Base-by-base conservation (phyloP, 23 tunicate genomes). In the Diplosoma virens region DNA sequence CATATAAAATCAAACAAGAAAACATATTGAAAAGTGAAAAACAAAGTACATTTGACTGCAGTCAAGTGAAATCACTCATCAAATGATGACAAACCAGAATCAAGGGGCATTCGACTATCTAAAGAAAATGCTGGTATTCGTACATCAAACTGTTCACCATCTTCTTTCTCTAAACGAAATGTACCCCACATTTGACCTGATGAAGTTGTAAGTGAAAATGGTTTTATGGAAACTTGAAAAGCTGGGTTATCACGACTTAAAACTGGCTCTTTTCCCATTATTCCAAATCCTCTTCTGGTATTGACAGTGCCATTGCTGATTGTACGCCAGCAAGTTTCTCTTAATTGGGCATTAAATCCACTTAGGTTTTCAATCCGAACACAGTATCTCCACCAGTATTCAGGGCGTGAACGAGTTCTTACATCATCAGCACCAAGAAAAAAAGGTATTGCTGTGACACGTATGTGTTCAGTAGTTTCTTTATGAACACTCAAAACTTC, bases 381-480 rank as follows among this genome's bases (percentile, higher is more conserved):
- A 76, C 85, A 85, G 55, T 85, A 90, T 41, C 97, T 61, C 97
- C 97, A 90, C 97, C 86, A 81, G 36, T 71, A 81, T 71, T 81
- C 86, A 3, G 77, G 84, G 26, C 69, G 79, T 1, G 36, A 23
- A 34, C 52, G 23, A 5, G 25, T 17, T 2, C 7, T 50, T 6
- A 52, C 28, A 6, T 67, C 9, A 36, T 85, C 88, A 18, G 69
- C 80, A 28, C 97, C 97, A 22, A 92, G 80, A 36, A 75, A 92
- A 85, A 92, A 92, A 1, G 97, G 97, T 41, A 92, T 92, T 3
- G 88, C 97, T 28, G 97, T 92, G 20, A 92, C 92, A 55, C 92
- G 75, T 21, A 92, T 81, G 34, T 76, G 56, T 9, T 81, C 75
- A 0, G 92, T 92, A 24, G 97, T 92, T 85, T 92, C 97, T 35